Conservation (phyloP, 2,113 vertebrate genomes). For the Triplophysa rosa region DNA sequence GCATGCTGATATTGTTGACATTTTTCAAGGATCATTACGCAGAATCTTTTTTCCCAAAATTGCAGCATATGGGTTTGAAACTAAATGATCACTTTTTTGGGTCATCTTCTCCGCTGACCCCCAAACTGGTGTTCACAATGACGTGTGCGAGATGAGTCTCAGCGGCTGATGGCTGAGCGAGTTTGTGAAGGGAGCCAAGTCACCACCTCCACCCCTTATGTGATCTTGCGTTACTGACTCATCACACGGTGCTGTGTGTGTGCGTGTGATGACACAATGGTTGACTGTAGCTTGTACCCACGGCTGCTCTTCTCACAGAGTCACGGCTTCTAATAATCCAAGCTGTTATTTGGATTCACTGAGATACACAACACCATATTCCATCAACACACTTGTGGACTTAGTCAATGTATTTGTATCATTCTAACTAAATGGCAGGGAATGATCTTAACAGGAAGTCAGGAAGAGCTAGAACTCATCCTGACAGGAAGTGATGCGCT, state of each 20-base stretch:
- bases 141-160: slow-evolving; percentile 29
- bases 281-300: slow-evolving; percentile 45
- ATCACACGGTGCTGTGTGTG: slow-evolving; percentile 17
- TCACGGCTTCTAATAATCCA: slow-evolving; percentile 37
- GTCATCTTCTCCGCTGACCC: not conserved
- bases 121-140: slow-evolving; percentile 33
- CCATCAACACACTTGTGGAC: slow-evolving; percentile 10
- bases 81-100: not conserved
- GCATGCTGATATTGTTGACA: not conserved
- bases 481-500: not conserved
- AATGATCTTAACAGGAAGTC: not conserved
- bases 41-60: not conserved
- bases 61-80: not conserved
- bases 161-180: slow-evolving; percentile 7
- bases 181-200: slow-evolving; percentile 23
- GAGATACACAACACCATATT: slow-evolving; percentile 32
- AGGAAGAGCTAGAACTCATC: not conserved
- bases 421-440: not conserved
- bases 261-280: slow-evolving; percentile 24
- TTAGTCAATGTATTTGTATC: not conserved
- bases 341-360: slow-evolving; percentile 41
- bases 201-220: slow-evolving; percentile 51
- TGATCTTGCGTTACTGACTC: slow-evolving; percentile 34
- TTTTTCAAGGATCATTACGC: not conserved
- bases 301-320: slow-evolving; percentile 25